Conservation (phyloP, 1,140 invertebrate genomes). For the Portunus trituberculatus region DNA sequence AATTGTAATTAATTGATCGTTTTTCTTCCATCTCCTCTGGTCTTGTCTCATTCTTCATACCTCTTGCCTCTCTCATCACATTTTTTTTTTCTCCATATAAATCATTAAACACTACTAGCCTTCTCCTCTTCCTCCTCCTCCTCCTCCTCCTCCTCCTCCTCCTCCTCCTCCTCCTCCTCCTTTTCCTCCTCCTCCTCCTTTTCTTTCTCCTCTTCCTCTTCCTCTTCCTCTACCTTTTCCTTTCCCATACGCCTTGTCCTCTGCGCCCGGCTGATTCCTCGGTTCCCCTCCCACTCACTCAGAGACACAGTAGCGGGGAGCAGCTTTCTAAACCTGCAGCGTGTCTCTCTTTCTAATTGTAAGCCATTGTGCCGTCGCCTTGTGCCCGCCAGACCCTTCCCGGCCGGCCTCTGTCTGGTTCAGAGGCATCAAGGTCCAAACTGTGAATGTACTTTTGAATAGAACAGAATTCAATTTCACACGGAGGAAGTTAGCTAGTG, state of each 20-base stretch:
- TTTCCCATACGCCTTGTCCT: neutral
- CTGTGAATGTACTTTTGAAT: slow-evolving; percentile 1
- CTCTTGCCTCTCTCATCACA: no score
- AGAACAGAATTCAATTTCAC: neutral
- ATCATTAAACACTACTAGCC: no score
- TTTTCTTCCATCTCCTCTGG: no score
- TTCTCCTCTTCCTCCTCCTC: no score
- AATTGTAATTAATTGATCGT: no score
- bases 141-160: neutral
- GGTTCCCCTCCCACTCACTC: neutral
- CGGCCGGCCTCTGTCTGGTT: neutral
- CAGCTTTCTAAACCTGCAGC: slow-evolving; percentile 6
- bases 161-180: slow-evolving; percentile 27
- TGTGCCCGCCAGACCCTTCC: neutral
- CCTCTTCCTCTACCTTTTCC: neutral
- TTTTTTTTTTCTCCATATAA: no score
- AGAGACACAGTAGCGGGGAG: neutral
- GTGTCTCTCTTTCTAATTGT: neutral
- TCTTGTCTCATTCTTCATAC: no score
- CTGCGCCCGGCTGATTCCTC: neutral
- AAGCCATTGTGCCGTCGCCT: neutral
- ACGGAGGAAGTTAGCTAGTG: neutral
- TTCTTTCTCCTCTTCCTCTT: no score
- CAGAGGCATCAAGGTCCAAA: neutral
- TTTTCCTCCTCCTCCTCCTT: neutral